Conservation (phyloP, 2,797 vertebrate genomes). For the Phalanger gymnotis region DNA sequence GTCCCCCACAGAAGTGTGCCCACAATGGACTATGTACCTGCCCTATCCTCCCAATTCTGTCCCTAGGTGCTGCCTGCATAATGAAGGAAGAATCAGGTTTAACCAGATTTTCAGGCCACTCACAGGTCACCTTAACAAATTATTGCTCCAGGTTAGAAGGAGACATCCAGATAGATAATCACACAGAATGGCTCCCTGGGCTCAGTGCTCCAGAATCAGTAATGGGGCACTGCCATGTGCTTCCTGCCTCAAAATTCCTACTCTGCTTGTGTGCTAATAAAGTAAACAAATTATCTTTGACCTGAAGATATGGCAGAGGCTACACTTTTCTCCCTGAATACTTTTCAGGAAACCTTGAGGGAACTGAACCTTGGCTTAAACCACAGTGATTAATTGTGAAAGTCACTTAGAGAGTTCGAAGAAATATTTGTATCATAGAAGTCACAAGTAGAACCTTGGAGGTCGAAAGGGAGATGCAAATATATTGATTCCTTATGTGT, state of each 20-base stretch:
- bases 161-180: neutral
- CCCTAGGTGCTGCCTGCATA: neutral
- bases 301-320: neutral
- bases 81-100: neutral
- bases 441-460: neutral
- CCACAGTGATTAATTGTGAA: neutral
- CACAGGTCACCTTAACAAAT: neutral
- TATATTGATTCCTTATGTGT: no score
- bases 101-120: neutral
- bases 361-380: neutral
- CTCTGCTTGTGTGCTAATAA: neutral
- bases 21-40: fast-evolving
- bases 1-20: neutral
- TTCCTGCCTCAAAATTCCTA: neutral
- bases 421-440: neutral
- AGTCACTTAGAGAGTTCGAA: neutral
- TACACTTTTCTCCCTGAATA: neutral
- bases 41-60: neutral
- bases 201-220: neutral
- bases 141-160: neutral
- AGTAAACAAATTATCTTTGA: neutral
- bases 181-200: neutral
- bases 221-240: neutral
- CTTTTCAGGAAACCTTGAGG: neutral
- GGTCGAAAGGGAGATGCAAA: neutral